Base-by-base conservation (phyloP, 1,140 invertebrate genomes). In the Hylaeus anthracinus region DNA sequence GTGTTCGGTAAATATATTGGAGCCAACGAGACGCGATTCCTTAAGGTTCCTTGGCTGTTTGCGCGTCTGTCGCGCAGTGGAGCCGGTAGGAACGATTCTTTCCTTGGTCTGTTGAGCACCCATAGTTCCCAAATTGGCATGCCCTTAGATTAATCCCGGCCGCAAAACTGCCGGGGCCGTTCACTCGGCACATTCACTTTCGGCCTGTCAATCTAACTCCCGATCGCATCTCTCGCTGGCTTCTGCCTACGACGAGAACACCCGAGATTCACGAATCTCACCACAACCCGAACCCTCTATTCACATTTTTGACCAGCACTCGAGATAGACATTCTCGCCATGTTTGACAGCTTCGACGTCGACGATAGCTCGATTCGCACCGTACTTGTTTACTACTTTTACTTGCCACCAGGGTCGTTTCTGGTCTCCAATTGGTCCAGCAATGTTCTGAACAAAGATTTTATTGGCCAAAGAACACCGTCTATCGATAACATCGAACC, bases 31-130 rank as follows among this genome's bases (percentile, higher is more conserved):
- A 90, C 96, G 95, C 89, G 95, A 95, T 94, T 97, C 97, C 94
- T 97, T 97, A 76, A 95, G 94, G 90, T 94, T 95, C 90, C 95
- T 95, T 74, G 95, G 95, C 92, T 96, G 96, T 91, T 95, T 95
- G 90, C 96, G 94, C 58, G 95, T 94, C 85, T 95, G 95, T 92
- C 96, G 94, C 85, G 95, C 95, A 86, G 95, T 95, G 89, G 94
- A 94, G 91, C 96, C 96, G 90, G 94, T 94, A 87, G 95, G 94
- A 86, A 94, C 94, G 80, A 95, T 94, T 92, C 96, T 95, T 92
- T 97, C 97, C 94, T 98, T 98, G 89, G 96, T 97, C 95, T 97
- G 97, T 95, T 98, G 97, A 90, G 97, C 97, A 93, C 97, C 97
- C 97, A 98, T 98, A 91, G 88, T 91, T 88, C 88, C 66, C 85